A percentile compares a stretch with the other conserved stretches of the same genome.
phyloP scores from a whole-genome alignment of 1,140 invertebrate species.

The Calephelis nemesis region DNA sequence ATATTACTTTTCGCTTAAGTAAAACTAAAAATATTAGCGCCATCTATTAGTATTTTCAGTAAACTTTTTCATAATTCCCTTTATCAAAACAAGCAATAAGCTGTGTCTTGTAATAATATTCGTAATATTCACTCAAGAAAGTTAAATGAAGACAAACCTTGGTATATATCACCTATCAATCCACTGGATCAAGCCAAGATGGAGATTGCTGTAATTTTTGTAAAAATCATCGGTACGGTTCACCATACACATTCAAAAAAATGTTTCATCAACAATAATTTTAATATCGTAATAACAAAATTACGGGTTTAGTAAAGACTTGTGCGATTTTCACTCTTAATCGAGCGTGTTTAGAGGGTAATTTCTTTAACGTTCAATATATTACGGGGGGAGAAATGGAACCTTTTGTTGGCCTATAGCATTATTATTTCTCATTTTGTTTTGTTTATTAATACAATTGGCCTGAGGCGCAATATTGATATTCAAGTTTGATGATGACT shows the following conservation, averaged over 20 bases:
- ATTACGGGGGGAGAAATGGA: slow-evolving; percentile 74
- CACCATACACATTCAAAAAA: slow-evolving; percentile 74
- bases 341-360: slow-evolving; percentile 48
- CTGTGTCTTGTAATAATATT: background rate
- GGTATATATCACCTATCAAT: slow-evolving; percentile 67
- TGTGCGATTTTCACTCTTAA: slow-evolving; percentile 65
- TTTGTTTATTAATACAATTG: slow-evolving; percentile 80
- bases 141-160: slow-evolving; percentile 33
- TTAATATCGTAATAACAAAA: slow-evolving; percentile 78
- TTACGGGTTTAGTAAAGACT: slow-evolving; percentile 62
- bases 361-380: slow-evolving; percentile 53
- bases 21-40: no score
- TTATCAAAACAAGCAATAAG: no score
- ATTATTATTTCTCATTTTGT: slow-evolving; percentile 79
- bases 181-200: slow-evolving; percentile 48
- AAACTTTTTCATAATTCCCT: no score
- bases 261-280: slow-evolving; percentile 79
- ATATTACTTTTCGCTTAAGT: no score
- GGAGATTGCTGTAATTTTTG: slow-evolving; percentile 74
- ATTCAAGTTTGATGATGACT: slow-evolving; percentile 79
- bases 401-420: slow-evolving; percentile 78
- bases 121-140: slow-evolving; percentile 32
- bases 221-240: slow-evolving; percentile 73
- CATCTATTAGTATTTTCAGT: no score
- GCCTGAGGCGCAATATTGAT: slow-evolving; percentile 78